Percentiles rank a stretch among this genome's conserved stretches.
Conservation (phyloP, 2,797 vertebrate genomes). For the Adelosebastes latens region DNA sequence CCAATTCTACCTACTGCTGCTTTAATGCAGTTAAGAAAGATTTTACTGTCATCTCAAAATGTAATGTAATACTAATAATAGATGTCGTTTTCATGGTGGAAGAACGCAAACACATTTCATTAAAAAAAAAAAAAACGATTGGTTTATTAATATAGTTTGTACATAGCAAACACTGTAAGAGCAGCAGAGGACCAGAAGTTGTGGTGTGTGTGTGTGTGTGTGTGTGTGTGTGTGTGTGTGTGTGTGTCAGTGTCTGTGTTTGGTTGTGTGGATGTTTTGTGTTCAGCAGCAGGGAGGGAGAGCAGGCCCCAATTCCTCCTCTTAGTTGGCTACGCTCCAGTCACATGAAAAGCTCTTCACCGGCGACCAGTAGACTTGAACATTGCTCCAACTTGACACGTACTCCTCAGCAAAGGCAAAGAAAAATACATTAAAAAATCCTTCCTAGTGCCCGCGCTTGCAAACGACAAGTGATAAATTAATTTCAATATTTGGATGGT, state of each 20-base stretch:
- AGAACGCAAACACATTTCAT: conserved; percentile 66
- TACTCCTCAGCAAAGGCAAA: conserved; percentile 76
- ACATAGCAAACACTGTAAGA: conserved; percentile 86
- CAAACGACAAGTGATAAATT: conserved; percentile 63
- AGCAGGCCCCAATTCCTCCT: conserved; percentile 73
- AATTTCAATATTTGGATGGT: conserved; percentile 66
- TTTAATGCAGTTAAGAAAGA: neutral
- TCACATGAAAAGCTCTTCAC: conserved; percentile 55
- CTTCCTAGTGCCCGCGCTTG: conserved; percentile 59
- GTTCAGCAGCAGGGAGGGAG: conserved; percentile 88
- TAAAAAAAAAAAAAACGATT: conserved; percentile 83
- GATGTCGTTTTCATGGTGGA: neutral
- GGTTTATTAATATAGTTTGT: conserved; percentile 88
- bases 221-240: conserved; percentile 36
- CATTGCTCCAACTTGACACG: conserved; percentile 68
- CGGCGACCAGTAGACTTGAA: conserved; percentile 52
- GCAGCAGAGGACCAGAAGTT: conserved; percentile 86
- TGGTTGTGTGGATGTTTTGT: conserved; percentile 46
- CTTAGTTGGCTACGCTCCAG: conserved; percentile 63
- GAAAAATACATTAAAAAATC: conserved; percentile 63
- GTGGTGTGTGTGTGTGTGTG: conserved; percentile 53
- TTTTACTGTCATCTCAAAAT: no score
- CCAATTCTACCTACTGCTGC: no score
- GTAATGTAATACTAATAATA: neutral
- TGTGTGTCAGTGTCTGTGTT: conserved; percentile 43